Base-by-base conservation (phyloP, 2,113 vertebrate genomes). In the Oryzias woworae region DNA sequence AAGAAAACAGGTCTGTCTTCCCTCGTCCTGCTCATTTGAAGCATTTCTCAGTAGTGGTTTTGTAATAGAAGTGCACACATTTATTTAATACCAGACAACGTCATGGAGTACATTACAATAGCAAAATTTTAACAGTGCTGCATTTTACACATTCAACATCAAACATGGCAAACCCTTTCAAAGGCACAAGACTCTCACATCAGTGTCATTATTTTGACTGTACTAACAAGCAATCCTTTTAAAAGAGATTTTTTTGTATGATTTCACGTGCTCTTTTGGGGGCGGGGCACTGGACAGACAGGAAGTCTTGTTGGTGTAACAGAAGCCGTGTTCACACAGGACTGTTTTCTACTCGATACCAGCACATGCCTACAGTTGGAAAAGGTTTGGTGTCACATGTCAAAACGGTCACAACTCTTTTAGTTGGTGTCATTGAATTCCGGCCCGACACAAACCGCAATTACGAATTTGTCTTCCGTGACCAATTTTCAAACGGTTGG, bases 181-280 rank as follows among this genome's bases (percentile, higher is more conserved):
- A 95, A 98, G 95, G 94, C 95, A 97, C 93, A 90, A 92, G 92
- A 96, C 95, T 91, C 86, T 92, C 92, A 96, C 94, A 95, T 91
- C 88, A 87, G 93, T 89, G 88, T 76, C 89, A 66, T 88, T 64
- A 53, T 82, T 78, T 75, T 65, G 26, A 66, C 46, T 41, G 52
- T 79, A 70, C 72, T 45, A 69, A 85, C 85, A 77, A 73, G 82
- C 70, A 84, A 62, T 64, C 54, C 58, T 53, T 58, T 67, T 66
- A 90, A 92, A 78, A 80, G 92, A 78, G 91, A 61, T 22, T 51
- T 42, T 58, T 68, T 36, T 10, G 74, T 79, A 91, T 85, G 81
- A 89, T 90, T 90, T 89, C 42, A 73, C 62, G 53, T 62, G 47
- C 66, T 92, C 83, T 73, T 12, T 86, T 85, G 90, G 90, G 89